Conservation (phyloP, 2,888 invertebrate species). For the Criorhina ranunculi region DNA sequence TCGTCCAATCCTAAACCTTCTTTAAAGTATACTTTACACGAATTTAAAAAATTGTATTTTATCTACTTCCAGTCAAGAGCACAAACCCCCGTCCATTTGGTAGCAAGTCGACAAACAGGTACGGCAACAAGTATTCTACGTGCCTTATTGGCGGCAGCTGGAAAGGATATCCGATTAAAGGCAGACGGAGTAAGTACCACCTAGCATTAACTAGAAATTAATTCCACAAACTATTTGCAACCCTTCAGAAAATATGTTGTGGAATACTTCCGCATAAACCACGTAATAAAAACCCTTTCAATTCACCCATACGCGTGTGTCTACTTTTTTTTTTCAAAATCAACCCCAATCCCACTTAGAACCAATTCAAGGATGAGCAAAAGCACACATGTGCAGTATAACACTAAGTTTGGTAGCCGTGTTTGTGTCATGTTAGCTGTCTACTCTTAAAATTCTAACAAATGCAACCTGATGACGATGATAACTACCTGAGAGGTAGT, state of each 20-base stretch:
- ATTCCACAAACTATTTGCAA: conserved; percentile 41
- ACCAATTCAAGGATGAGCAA: conserved; percentile 34
- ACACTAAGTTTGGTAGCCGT: conserved; percentile 63
- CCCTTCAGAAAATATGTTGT: conserved; percentile 33
- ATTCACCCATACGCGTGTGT: conserved; percentile 35
- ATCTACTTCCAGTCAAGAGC: conserved; percentile 89
- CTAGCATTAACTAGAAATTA: conserved; percentile 55
- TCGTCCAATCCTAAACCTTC: too few relatives aligned
- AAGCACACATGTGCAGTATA: conserved; percentile 41
- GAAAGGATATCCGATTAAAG: conserved; percentile 94
- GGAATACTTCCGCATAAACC: conserved; percentile 54
- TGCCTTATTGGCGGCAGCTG: conserved; percentile 93
- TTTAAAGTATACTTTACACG: neutral
- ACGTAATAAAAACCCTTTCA: conserved; percentile 31
- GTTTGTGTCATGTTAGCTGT: conserved; percentile 72
- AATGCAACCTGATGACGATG: conserved; percentile 71
- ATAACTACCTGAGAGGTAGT: conserved; percentile 55
- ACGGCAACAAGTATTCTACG: conserved; percentile 96
- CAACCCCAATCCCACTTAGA: neutral
- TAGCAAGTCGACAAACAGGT: conserved; percentile 96
- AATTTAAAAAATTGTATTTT: neutral
- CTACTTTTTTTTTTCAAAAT: neutral
- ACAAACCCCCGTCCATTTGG: conserved; percentile 97
- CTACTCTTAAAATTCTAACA: conserved; percentile 61
- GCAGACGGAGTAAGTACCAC: conserved; percentile 92